Evolutionary conservation across 2,888 invertebrate genomes (phyloP).

Genomic region (Drosophila trichaetosa): DNA sequence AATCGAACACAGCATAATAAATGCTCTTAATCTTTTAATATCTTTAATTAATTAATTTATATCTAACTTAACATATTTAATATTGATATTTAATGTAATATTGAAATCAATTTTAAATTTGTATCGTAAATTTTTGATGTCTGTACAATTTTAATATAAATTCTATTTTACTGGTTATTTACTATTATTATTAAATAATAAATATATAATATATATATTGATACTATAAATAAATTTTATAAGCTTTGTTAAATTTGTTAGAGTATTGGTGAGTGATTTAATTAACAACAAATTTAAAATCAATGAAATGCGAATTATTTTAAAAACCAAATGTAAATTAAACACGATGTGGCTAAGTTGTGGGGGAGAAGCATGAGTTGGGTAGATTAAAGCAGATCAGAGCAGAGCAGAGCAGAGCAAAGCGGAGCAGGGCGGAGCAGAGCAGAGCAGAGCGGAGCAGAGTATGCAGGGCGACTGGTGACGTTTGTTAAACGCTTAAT

Average conservation of each 20-base stretch:
- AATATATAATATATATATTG: background rate
- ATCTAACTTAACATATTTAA: background rate
- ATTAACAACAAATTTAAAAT: background rate
- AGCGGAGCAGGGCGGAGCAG: background rate
- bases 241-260: background rate
- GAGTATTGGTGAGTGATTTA: background rate
- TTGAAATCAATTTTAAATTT: background rate
- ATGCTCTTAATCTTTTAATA: background rate
- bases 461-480: slow-evolving; percentile 24
- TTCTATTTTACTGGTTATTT: background rate
- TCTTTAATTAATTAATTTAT: background rate
- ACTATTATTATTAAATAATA: background rate
- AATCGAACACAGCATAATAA: background rate
- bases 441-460: background rate
- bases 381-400: slow-evolving; percentile 30
- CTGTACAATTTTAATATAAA: background rate
- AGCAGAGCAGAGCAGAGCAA: background rate
- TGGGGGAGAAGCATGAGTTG: background rate
- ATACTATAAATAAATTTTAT: background rate
- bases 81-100: background rate
- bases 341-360: background rate
- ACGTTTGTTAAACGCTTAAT: slow-evolving; percentile 68
- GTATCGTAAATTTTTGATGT: background rate
- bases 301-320: background rate
- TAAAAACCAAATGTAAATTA: background rate